phyloP scores from a whole-genome alignment of 2,113 vertebrate species.

The Spilogale gracilis region DNA sequence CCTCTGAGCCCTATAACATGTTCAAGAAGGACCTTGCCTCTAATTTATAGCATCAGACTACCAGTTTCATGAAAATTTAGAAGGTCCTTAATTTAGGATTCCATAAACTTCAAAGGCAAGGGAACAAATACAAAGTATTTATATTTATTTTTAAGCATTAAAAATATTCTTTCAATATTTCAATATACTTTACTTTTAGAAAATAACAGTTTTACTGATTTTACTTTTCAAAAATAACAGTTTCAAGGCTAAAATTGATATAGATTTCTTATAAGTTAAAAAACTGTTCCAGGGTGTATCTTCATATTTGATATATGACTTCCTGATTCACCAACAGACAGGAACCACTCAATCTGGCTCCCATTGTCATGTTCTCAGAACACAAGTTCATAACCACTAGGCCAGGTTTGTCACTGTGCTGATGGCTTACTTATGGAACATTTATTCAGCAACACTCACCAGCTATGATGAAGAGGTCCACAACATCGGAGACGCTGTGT shows the following conservation, averaged over 20 bases:
- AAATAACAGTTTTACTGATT: not conserved
- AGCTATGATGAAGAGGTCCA: not conserved
- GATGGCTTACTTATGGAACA: not conserved
- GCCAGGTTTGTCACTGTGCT: not conserved
- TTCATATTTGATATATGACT: conserved; percentile 45
- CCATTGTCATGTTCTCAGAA: not conserved
- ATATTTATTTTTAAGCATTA: conserved; percentile 42
- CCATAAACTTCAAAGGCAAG: conserved; percentile 41
- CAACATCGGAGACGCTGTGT: not conserved
- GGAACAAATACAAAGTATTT: not conserved
- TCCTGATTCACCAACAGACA: conserved; percentile 13
- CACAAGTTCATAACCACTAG: not conserved
- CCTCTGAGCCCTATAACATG: not conserved
- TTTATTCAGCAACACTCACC: not conserved
- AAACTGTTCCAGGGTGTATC: not conserved
- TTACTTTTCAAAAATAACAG: not conserved
- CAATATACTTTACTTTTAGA: not conserved
- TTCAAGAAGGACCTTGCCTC: not conserved
- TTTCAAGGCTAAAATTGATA: not conserved
- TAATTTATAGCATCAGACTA: not conserved
- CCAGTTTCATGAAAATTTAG: conserved; percentile 40
- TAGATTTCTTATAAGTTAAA: conserved; percentile 20
- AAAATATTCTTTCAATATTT: conserved; percentile 7
- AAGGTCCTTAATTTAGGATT: conserved; percentile 38
- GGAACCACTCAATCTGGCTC: not conserved